Conservation (phyloP, 2,888 invertebrate species). For the Aphelenchoides bicaudatus region DNA sequence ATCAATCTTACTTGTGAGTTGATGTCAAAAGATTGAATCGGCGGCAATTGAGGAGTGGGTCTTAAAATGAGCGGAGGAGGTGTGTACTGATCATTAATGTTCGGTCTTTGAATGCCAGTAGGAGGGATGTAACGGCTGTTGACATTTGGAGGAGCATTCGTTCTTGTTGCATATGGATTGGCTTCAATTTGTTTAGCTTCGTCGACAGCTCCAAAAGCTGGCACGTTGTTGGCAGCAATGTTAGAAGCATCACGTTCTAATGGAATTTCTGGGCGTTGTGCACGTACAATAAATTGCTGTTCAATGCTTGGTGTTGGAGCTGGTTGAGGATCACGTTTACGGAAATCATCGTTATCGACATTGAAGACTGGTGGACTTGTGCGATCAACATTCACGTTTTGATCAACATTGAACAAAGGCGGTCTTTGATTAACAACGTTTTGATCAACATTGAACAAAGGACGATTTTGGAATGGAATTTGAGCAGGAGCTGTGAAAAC, state of each 20-base stretch:
- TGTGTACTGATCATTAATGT: constrained; percentile 4
- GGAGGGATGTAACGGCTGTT: constrained; percentile 9
- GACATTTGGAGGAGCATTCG: background rate
- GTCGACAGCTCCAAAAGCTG: background rate
- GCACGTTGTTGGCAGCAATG: background rate
- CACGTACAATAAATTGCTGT: constrained; percentile 9
- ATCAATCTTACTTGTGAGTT: no score
- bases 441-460: background rate
- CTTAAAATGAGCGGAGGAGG: background rate
- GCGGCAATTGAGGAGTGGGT: no score
- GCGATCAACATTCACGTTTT: background rate
- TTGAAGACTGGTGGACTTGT: background rate
- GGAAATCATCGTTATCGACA: background rate
- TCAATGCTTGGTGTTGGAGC: background rate
- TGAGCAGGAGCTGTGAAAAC: background rate
- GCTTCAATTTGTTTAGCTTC: background rate
- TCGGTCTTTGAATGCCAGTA: background rate
- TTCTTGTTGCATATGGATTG: constrained; percentile 1
- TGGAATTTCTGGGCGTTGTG: background rate
- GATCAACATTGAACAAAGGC: background rate
- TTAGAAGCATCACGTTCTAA: background rate
- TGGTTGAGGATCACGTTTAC: background rate
- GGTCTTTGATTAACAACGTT: no score
- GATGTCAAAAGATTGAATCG: constrained; percentile 8
- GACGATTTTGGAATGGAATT: background rate